These are phyloP conservation scores for Ennomos erosarius DNA, from an alignment of 2,888 invertebrate species.

Conservation along the genomic window DNA sequence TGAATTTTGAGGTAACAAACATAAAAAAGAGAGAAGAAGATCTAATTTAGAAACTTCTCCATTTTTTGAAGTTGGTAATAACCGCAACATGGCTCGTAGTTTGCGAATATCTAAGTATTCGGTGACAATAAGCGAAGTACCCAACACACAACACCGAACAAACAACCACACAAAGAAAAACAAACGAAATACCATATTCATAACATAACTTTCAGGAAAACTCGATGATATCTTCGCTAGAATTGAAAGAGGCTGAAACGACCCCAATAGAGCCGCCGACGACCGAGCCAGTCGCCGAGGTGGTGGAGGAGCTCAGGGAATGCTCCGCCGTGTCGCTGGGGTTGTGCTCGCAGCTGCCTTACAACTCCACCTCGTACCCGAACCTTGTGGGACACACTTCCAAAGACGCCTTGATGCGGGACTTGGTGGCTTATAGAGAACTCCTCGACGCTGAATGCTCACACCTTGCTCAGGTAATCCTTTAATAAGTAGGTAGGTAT, in stretches of 20 bases:
- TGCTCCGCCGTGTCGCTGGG: slow-evolving; percentile 88
- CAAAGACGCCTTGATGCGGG: slow-evolving; percentile 87
- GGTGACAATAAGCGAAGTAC: too few species aligned
- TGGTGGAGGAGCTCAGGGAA: slow-evolving; percentile 86
- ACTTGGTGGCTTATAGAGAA: slow-evolving; percentile 93
- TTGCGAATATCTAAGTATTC: too few species aligned
- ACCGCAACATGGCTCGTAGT: too few species aligned
- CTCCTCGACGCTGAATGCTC: slow-evolving; percentile 97
- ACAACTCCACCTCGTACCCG: slow-evolving; percentile 93
- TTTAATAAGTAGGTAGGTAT: not conserved
- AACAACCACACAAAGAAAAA: too few species aligned
- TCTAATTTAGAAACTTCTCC: too few species aligned
- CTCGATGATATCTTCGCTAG: slow-evolving; percentile 75
- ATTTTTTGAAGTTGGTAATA: too few species aligned
- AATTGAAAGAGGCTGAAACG: slow-evolving; percentile 70
- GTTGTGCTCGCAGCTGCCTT: slow-evolving; percentile 89
- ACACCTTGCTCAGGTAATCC: slow-evolving; percentile 88
- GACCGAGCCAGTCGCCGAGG: slow-evolving; percentile 68
- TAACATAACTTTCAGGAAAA: slow-evolving; percentile 67
- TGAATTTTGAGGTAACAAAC: too few species aligned
- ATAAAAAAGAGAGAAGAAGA: too few species aligned
- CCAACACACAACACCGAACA: too few species aligned
- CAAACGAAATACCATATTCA: too few species aligned
- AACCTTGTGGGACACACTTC: slow-evolving; percentile 90
- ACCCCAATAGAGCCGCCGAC: slow-evolving; percentile 69